Conservation (phyloP, 2,797 vertebrate species). For the Otus scops region DNA sequence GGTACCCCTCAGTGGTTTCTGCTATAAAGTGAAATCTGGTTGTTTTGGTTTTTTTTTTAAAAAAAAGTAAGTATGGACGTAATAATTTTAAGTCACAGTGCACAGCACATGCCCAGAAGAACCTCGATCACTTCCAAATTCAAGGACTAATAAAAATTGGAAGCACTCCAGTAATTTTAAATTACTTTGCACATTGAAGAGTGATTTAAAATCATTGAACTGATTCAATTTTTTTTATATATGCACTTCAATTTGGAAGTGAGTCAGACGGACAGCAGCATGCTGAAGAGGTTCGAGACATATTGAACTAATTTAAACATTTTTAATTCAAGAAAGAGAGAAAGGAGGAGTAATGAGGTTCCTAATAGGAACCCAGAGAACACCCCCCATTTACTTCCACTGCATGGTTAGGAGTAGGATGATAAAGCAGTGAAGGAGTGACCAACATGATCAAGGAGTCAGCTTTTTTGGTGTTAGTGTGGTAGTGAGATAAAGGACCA, state of each 20-base stretch:
- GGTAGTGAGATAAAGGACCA: neutral
- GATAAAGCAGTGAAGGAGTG: neutral
- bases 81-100: conserved; percentile 74
- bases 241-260: conserved; percentile 77
- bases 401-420: neutral
- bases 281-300: conserved; percentile 52
- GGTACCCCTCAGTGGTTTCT: conserved; percentile 4
- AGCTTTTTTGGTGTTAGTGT: neutral
- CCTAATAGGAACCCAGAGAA: conserved; percentile 24
- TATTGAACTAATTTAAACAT: conserved; percentile 68
- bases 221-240: conserved; percentile 76
- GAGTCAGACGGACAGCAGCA: conserved; percentile 73
- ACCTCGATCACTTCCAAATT: conserved; percentile 76
- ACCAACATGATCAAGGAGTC: neutral
- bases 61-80: neutral
- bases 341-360: conserved; percentile 64
- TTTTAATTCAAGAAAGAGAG: conserved; percentile 59
- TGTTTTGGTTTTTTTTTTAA: neutral
- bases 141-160: conserved; percentile 83
- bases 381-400: neutral
- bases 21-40: conserved; percentile 30
- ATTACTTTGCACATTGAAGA: conserved; percentile 80
- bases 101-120: conserved; percentile 75
- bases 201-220: conserved; percentile 82
- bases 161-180: conserved; percentile 83